Base-by-base conservation (phyloP, 2,888 invertebrate genomes). In the Dynastes maya region DNA sequence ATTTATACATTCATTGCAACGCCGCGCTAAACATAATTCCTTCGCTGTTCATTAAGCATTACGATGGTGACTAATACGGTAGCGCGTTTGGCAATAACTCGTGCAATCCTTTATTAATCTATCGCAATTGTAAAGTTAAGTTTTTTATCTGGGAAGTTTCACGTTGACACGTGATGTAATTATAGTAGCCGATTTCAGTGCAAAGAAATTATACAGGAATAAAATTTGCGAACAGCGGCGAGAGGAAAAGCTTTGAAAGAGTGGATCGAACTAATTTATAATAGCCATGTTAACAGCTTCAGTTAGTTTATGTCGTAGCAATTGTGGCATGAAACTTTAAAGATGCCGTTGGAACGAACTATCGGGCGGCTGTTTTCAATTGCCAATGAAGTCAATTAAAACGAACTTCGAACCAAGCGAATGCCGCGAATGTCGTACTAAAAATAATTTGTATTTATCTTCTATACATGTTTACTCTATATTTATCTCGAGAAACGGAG, bases 341-440 rank as follows among this genome's bases (percentile, higher is more conserved):
- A 68, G 68, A 51, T 51, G 51, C 51, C 29, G 68, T 68, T 68
- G 68, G 51, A 72, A 72, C 72, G 72, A 58, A 72, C 72, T 72
- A 72, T 72, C 61, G 45, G 58, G 58, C 55, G 40, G 40, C 58
- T 72, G 58, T 72, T 78, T 65, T 76, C 65, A 76, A 76, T 76
- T 68, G 76, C 68, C 76, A 68, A 77, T 77, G 68, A 70, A 67
- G 77, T 77, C 77, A 77, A 77, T 77, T 77, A 77, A 77, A 68
- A 58, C 70, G 77, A 68, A 68, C 72, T 67, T 77, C 77, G 67
- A 49, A 68, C 77, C 77, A 77, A 77, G 68, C 68, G 77, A 77
- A 68, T 68, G 70, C 68, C 68, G 40, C 58, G 65, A 51, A 76
- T 76, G 65, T 76, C 76, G 76, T 27, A 58, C 77, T 77, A 77